Conservation (phyloP, 2,113 vertebrate genomes). For the Atractosteus spatula region DNA sequence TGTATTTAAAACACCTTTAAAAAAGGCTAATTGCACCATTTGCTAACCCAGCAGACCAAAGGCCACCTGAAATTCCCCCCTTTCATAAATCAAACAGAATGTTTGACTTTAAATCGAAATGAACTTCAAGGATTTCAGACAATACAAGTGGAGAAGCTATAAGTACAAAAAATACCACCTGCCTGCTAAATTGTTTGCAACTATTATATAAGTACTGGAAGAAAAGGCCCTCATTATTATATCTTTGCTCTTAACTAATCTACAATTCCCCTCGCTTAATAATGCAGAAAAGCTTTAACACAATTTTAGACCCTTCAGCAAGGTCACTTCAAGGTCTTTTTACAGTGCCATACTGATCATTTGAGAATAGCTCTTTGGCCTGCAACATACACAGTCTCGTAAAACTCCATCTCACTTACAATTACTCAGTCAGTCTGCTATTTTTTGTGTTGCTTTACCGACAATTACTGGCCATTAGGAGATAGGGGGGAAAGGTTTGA, state of each 20-base stretch:
- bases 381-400: constrained; percentile 40
- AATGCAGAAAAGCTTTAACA: constrained; percentile 72
- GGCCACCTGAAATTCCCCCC: constrained; percentile 85
- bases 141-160: constrained; percentile 55
- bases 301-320: constrained; percentile 74
- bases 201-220: constrained; percentile 82
- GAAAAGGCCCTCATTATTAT: constrained; percentile 84
- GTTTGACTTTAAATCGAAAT: constrained; percentile 76
- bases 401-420: constrained; percentile 4
- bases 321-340: constrained; percentile 71
- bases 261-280: constrained; percentile 80
- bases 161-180: constrained; percentile 70
- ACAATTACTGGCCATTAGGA: not conserved
- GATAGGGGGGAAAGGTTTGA: not conserved
- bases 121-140: constrained; percentile 65
- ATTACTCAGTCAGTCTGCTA: not conserved
- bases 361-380: constrained; percentile 73
- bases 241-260: constrained; percentile 78
- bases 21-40: constrained; percentile 92
- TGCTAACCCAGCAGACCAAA: constrained; percentile 86
- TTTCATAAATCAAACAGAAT: constrained; percentile 88
- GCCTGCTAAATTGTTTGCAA: constrained; percentile 86
- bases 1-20: constrained; percentile 93
- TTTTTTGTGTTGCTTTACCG: constrained; percentile 2
- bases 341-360: constrained; percentile 65